phyloP scores from a whole-genome alignment of 2,888 invertebrate species.

The Rhopalosiphum nymphaeae region DNA sequence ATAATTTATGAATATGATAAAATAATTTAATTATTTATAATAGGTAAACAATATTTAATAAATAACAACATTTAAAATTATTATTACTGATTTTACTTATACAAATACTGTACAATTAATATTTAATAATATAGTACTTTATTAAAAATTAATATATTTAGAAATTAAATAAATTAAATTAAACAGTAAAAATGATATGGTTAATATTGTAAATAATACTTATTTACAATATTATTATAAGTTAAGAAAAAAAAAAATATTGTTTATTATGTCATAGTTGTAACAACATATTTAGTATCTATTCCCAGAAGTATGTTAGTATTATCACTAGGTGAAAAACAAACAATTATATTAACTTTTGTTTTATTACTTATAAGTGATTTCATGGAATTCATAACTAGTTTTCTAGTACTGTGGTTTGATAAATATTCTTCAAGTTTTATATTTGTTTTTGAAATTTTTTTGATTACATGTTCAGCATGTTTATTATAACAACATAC shows the following conservation, averaged over 20 bases:
- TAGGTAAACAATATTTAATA: too few species aligned
- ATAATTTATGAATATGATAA: background rate
- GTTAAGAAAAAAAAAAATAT: background rate
- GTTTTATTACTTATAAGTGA: conserved; percentile 21
- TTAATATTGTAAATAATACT: too few species aligned
- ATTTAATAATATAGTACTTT: background rate
- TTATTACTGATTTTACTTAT: background rate
- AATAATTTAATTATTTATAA: background rate
- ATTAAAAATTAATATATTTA: background rate
- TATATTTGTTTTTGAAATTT: background rate
- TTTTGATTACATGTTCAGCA: background rate
- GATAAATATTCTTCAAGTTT: conserved; percentile 27
- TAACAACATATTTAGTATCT: conserved; percentile 28
- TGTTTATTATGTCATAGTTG: background rate
- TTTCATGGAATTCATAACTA: background rate
- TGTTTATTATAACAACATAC: conserved; percentile 22
- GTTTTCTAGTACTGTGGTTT: background rate
- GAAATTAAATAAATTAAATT: background rate
- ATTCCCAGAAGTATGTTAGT: background rate
- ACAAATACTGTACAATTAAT: background rate
- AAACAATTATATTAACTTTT: conserved; percentile 13
- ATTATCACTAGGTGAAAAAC: background rate
- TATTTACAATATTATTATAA: background rate
- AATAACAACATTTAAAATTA: too few species aligned
- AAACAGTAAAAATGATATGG: background rate